Evolutionary conservation across 2,113 vertebrate species (phyloP), one percentile per base, ranked within the genome.

Genomic region (Pogonocichla stellata): DNA sequence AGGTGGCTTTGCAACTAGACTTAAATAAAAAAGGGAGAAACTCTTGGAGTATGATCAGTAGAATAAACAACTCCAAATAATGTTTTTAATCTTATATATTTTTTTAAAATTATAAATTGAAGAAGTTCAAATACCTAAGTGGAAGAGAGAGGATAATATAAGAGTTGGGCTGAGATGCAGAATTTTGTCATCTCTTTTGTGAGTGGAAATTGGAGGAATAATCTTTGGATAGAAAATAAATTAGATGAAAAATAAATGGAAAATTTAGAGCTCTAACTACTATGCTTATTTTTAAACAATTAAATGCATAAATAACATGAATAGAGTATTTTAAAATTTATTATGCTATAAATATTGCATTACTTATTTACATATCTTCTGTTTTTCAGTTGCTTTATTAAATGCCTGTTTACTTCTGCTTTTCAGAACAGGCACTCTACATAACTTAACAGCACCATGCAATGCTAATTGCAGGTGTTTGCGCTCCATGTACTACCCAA

Each of bases 391-490:
- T 56, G 28, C 10, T 78, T 80, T 82, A 72, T 29, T 73, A 73
- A 94, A 95, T 26, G 20, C 11, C 33, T 40, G 2, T 80, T 88
- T 43, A 90, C 61, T 54, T 94, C 31, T 95, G 53, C 80, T 60
- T 96, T 96, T 87, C 93, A 98, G 98, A 71, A 98, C 97, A 72
- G 97, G 97, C 78, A 67, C 3, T 3, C 51, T 97, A 3, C 34
- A 73, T 50, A 97, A 98, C 50, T 86, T 98, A 85, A 94, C 75
- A 24, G 98, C 98, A 2, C 96, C 97, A 11, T 98, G 98, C 77
- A 98, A 98, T 51, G 86, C 85, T 40, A 74, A 98, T 60, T 98
- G 98, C 43, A 86, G 64, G 22, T 98, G 98, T 84, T 80, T 94
- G 28, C 95, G n/a, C 10, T 98, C 97, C 14, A 51, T 96, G 34